phyloP scores from a whole-genome alignment of 2,113 vertebrate genomes.

The Elephas maximus region DNA sequence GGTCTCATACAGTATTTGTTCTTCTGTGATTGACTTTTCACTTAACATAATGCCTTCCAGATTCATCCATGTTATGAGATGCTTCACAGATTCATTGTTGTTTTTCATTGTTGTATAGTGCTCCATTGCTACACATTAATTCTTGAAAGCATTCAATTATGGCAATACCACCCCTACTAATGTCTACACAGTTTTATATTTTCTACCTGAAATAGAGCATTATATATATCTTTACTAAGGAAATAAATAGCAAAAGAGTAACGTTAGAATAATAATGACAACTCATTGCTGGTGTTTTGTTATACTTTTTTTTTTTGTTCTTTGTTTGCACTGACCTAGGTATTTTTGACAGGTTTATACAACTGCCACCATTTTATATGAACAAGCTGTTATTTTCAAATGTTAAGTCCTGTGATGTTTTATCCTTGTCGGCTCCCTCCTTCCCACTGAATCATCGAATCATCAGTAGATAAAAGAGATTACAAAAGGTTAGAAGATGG shows the following conservation, averaged over 20 bases:
- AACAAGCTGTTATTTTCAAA: constrained; percentile 68
- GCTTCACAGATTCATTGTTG: no score
- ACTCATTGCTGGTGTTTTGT: not conserved
- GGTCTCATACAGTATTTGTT: no score
- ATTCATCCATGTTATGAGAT: no score
- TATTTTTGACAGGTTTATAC: constrained; percentile 53
- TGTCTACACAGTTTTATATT: not conserved
- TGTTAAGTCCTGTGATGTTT: not conserved
- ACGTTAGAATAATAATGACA: not conserved
- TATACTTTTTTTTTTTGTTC: not conserved
- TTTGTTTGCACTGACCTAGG: constrained; percentile 27
- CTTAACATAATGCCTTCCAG: no score
- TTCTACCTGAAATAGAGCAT: constrained; percentile 42
- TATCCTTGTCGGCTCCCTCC: not conserved
- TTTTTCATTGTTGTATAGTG: no score
- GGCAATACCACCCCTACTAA: not conserved
- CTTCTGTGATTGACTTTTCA: no score
- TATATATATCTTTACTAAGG: not conserved
- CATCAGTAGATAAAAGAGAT: constrained; percentile 10
- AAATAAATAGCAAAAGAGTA: not conserved
- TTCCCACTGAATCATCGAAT: not conserved
- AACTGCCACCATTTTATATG: constrained; percentile 22
- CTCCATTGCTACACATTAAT: not conserved
- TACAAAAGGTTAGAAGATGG: constrained; percentile 40
- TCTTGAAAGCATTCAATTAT: constrained; percentile 31